Conservation (phyloP, 2,113 vertebrate genomes). For the Hyperopisus bebe region DNA sequence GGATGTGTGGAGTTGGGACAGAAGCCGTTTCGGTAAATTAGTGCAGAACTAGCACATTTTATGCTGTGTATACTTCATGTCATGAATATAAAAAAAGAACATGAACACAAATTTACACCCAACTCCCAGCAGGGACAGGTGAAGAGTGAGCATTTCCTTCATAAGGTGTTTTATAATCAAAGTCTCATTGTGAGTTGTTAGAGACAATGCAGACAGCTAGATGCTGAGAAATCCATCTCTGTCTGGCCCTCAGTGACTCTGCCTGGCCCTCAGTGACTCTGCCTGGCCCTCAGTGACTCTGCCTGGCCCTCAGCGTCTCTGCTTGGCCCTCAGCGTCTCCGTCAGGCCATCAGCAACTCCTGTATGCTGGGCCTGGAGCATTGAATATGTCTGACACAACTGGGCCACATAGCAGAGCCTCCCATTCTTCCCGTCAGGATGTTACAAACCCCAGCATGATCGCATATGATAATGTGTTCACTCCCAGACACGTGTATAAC, state of each 20-base stretch:
- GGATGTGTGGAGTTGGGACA: not conserved
- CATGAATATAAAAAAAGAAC: not conserved
- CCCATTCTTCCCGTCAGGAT: not conserved
- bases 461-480: not conserved
- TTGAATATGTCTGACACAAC: conserved; percentile 1
- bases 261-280: not conserved
- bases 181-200: not conserved
- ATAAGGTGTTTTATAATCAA: not conserved
- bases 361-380: conserved; percentile 1
- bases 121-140: not conserved
- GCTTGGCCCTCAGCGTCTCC: not conserved
- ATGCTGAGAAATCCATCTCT: not conserved
- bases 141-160: conserved; percentile 24
- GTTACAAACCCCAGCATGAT: conserved; percentile 8
- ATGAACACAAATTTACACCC: not conserved
- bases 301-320: not conserved
- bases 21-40: not conserved
- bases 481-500: conserved; percentile 4
- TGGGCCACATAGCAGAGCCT: not conserved
- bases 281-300: not conserved
- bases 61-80: not conserved
- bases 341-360: not conserved
- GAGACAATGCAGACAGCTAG: conserved; percentile 1
- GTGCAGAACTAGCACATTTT: not conserved
- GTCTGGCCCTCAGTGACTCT: not conserved